A percentile compares a stretch with the other conserved stretches of the same genome.
phyloP scores from a whole-genome alignment of 2,888 invertebrate genomes.

The Baronia brevicornis region DNA sequence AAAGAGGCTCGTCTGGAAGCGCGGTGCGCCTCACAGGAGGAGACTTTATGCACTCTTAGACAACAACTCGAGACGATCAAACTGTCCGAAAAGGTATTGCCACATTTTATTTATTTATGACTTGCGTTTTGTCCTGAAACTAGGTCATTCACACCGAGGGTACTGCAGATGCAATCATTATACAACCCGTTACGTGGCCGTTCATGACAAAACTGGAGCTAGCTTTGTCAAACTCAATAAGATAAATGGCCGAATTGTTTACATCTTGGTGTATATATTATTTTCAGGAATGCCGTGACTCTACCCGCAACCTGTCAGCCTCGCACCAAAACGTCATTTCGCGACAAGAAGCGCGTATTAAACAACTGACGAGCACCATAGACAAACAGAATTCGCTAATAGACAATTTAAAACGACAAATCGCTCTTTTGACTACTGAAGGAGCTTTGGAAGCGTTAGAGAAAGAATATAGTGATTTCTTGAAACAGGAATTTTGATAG shows the following conservation, averaged over 20 bases:
- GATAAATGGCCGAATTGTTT: too few relatives aligned
- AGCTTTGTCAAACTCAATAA: too few relatives aligned
- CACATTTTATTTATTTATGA: too few relatives aligned
- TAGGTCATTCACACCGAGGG: too few relatives aligned
- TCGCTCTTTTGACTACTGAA: conserved; percentile 38
- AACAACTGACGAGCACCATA: conserved; percentile 28
- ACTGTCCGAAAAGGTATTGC: conserved; percentile 54
- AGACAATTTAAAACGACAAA: conserved; percentile 48
- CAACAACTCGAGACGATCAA: conserved; percentile 41
- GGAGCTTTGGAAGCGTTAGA: conserved; percentile 41
- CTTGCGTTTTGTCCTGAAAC: too few relatives aligned
- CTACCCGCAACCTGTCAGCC: conserved; percentile 35
- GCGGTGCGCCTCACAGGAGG: conserved; percentile 37
- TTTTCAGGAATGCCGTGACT: too few relatives aligned
- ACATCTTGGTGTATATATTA: too few relatives aligned
- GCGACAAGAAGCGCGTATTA: conserved; percentile 36
- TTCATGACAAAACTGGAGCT: too few relatives aligned
- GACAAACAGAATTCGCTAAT: conserved; percentile 44
- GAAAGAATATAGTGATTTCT: conserved; percentile 43
- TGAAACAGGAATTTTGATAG: conserved; percentile 35
- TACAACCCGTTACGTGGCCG: too few relatives aligned
- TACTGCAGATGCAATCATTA: too few relatives aligned
- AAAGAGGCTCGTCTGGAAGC: conserved; percentile 35
- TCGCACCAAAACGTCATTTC: conserved; percentile 43
- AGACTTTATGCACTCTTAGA: conserved; percentile 31